A percentile compares a stretch with the other conserved stretches of the same genome.
These are phyloP conservation scores for Phyllostomus discolor DNA, from an alignment of 2,113 vertebrate genomes.

Conservation along the genomic window DNA sequence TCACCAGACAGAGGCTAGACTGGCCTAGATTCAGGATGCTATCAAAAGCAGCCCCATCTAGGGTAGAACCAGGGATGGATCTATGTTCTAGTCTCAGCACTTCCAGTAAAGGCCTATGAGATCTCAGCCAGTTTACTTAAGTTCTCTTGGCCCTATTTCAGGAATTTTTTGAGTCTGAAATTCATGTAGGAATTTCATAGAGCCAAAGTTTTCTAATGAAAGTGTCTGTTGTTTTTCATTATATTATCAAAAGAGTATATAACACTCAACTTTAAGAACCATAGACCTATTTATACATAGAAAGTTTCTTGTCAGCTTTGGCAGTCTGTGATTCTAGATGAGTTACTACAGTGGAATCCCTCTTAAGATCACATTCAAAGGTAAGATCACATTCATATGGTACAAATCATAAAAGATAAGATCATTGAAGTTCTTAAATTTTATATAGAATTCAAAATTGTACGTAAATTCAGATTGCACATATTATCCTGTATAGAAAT, in stretches of 20 bases:
- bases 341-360: neutral
- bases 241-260: neutral
- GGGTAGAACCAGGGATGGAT: neutral
- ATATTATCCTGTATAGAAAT: neutral
- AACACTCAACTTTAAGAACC: neutral
- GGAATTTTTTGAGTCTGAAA: neutral
- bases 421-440: neutral
- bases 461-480: neutral
- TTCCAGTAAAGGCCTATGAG: neutral
- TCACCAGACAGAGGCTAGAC: neutral
- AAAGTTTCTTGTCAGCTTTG: neutral
- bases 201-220: neutral
- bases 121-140: neutral
- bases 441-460: neutral
- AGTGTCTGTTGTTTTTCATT: neutral
- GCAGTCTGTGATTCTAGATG: neutral
- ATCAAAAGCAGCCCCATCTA: no score
- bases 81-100: neutral
- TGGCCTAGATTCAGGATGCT: neutral
- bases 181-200: neutral
- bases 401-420: neutral
- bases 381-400: neutral
- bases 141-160: neutral
- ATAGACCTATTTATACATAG: neutral
- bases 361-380: neutral